Base-by-base conservation (phyloP, 1,140 invertebrate genomes). In the Eciton burchellii region DNA sequence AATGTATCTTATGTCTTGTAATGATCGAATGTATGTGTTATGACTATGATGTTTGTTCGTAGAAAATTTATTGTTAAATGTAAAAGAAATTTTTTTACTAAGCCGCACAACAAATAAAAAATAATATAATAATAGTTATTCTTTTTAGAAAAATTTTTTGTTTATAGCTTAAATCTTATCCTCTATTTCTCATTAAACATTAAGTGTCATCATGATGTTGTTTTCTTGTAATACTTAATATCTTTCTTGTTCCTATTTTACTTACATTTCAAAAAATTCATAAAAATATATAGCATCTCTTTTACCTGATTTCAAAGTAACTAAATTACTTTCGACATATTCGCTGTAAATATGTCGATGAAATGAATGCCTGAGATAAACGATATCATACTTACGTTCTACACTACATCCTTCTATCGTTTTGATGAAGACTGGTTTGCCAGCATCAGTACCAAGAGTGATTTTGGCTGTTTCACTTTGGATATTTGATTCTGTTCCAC, bases 371-470 rank as follows among this genome's bases (percentile, higher is more conserved):
- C 47, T 57, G 29, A n/a, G 19, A 52, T 63, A 56, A 59, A 21
- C 16, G 1, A 49, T 11, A 8, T 63, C 24, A 35, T 89, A 96
- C 97, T 97, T 95, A 97, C 97, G 96, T 95, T 97, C 96, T 81
- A 97, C 95, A 89, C 95, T 96, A 73, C 95, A 95, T 85, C 97
- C 97, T 92, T 96, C 95, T 66, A 97, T 94, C 12, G 97, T 97
- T 91, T 96, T 96, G 12, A 95, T 93, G 88, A 97, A 97, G 26
- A 95, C 93, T 0, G 97, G 97, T 89, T 94, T 96, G 60, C 95
- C 95, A 83, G 94, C 94, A 49, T 93, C 91, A 24, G 91, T 94
- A 83, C 86, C 92, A 91, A 91, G 90, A 19, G 90, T 88, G 16
- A 93, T 60, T 76, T 81, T 90, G 0, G 88, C 85, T n/a, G 87